Conservation (phyloP, 2,888 invertebrate genomes). For the Temnothorax unifasciatus region DNA sequence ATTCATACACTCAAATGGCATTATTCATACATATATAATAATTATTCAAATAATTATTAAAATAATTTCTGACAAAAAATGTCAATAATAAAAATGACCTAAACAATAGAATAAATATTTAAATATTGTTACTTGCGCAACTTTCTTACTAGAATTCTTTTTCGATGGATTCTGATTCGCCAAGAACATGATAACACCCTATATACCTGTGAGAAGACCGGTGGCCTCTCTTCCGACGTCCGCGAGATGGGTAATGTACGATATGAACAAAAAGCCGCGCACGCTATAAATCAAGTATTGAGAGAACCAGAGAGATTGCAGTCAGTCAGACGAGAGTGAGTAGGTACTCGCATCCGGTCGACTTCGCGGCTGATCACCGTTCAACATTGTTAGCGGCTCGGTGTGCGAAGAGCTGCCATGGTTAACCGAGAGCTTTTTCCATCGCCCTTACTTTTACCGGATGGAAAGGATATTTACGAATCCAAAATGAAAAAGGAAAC, state of each 20-base stretch:
- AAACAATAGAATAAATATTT: background rate
- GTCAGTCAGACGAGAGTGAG: slow-evolving; percentile 45
- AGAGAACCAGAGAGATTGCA: slow-evolving; percentile 51
- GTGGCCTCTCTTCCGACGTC: slow-evolving; percentile 54
- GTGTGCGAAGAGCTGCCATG: slow-evolving; percentile 28
- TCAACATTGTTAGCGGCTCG: slow-evolving; percentile 48
- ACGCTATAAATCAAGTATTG: slow-evolving; percentile 54
- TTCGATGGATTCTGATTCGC: background rate
- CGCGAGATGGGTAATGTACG: slow-evolving; percentile 52
- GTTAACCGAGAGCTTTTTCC: slow-evolving; percentile 33
- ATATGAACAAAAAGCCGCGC: slow-evolving; percentile 49
- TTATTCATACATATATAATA: background rate
- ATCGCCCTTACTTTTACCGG: slow-evolving; percentile 17
- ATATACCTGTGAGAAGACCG: slow-evolving; percentile 42
- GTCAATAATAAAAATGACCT: background rate
- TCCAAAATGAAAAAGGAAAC: slow-evolving; percentile 9
- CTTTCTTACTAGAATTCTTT: background rate
- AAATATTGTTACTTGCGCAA: background rate
- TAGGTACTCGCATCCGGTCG: slow-evolving; percentile 37
- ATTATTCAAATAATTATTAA: slow-evolving; percentile 16
- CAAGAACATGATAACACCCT: slow-evolving; percentile 11
- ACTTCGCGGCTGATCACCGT: slow-evolving; percentile 42
- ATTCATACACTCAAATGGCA: background rate
- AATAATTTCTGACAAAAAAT: background rate
- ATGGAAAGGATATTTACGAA: slow-evolving; percentile 5